Conservation (phyloP, 2,888 invertebrate species). For the Nymphalis c-album region DNA sequence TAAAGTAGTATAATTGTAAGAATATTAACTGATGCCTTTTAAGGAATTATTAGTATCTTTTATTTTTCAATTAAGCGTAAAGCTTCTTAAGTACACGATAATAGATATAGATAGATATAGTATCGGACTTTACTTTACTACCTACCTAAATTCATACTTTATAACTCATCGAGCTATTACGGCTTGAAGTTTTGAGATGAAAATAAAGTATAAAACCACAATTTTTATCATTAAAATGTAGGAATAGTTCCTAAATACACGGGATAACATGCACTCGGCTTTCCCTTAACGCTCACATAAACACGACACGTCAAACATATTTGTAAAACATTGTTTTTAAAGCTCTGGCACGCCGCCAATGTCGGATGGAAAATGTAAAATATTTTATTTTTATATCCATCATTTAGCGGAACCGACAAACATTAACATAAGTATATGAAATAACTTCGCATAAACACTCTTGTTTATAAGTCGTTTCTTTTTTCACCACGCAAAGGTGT, state of each 20-base stretch:
- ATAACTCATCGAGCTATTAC: no score
- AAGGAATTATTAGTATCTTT: no score
- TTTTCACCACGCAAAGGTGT: background rate
- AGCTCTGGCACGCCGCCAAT: constrained; percentile 42
- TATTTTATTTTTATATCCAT: constrained; percentile 42
- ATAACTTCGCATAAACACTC: constrained; percentile 12
- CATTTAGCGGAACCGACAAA: constrained; percentile 33
- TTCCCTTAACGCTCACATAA: constrained; percentile 27
- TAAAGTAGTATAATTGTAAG: no score
- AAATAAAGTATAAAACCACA: no score
- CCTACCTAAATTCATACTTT: no score
- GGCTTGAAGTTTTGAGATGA: no score
- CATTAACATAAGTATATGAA: constrained; percentile 33
- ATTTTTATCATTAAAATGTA: background rate
- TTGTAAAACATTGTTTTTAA: constrained; percentile 39
- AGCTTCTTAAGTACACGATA: no score
- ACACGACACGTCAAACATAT: constrained; percentile 35
- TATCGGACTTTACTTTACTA: no score
- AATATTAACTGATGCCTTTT: no score
- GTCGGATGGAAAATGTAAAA: constrained; percentile 36
- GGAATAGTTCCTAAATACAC: background rate
- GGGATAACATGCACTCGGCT: constrained; percentile 1
- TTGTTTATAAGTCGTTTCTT: constrained; percentile 15
- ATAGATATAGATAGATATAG: no score
- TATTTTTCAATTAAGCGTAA: no score